Evolutionary conservation across 2,113 vertebrate species (phyloP), one percentile per base, ranked within the genome.

Genomic region (Himantopus leucocephalus): DNA sequence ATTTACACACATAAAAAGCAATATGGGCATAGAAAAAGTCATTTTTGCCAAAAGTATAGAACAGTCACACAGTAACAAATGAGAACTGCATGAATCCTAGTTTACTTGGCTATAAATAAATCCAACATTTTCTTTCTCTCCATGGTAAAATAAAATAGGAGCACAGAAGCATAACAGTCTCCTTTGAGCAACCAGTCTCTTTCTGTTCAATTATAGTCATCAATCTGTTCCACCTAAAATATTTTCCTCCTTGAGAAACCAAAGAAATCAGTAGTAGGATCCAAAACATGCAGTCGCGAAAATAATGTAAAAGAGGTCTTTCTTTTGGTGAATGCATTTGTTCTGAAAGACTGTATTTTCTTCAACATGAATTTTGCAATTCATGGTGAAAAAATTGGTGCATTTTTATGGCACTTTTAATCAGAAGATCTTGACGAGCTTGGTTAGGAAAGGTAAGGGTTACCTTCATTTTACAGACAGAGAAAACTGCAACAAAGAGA

Each of bases 61-160:
- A 97, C 67, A 97, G 91, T 86, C 74, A 89, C 64, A 87, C 32
- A 92, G 77, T 95, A 95, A 97, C 86, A 97, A 97, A 97, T 92
- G 85, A 96, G 78, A 97, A 70, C 96, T 88, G 86, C 96, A 92
- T 97, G 94, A 97, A 96, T 92, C 80, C 91, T 95, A 96, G 91
- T 97, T 97, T 97, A 96, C 94, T 95, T 90, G 67, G 68, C 93
- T 97, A 97, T 96, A 97, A 97, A 97, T 97, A 95, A 96, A 95
- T 90, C 72, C 91, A 94, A 90, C 88, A 82, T 91, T 97, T 96
- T 95, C 90, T 78, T 96, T 94, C 75, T 85, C 93, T 97, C 78
- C 50, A 59, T 85, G 85, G 91, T 95, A 95, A 95, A 97, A 96
- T 92, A 95, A 96, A 97, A 93, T 62, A 96, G 93, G 63, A 97